Base-by-base conservation (phyloP, 2,113 vertebrate genomes). In the Pelecanoides urinatrix region DNA sequence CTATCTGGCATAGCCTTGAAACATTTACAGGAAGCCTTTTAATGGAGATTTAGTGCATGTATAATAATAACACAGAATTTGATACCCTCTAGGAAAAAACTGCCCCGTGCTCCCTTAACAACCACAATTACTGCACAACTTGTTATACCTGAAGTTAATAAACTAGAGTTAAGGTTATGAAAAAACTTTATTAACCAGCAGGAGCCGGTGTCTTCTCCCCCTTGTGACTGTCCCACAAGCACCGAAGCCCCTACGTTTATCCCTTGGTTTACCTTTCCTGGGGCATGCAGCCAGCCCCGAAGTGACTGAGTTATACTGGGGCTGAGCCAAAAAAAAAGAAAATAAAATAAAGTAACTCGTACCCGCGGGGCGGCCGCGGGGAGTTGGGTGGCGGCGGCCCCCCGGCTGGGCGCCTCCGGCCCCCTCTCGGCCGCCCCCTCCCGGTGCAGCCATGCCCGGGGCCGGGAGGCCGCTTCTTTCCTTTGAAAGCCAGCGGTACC, bases 1-100 rank as follows among this genome's bases (percentile, higher is more conserved):
- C 90, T 92, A 44, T 81, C 65, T n/a, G 86, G 92, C 67, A 62
- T 90, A 92, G 94, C 91, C 90, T 71, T 92, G 36, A 88, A 94
- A 74, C 58, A 86, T 88, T 86, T 49, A 68, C 66, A 40, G 52
- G 62, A 72, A 90, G 49, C 50, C 67, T 88, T 95, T 90, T 86
- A 94, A 88, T 50, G 84, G 94, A 94, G 90, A 91, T 91, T 95
- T 83, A 78, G 76, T 88, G n/a, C 63, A 55, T 59, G 23, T 84
- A 36, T 81, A 82, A 82, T 65, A 90, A 88, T 45, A 92, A 96
- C 86, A 66, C 83, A 53, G 65, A 86, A 86, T 82, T n/a, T 36
- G 72, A 82, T 67, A 83, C 85, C 87, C 86, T 96, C 93, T 79
- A 84, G 80, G 62, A 84, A 87, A 86, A 91, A 75, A 45, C 86